Percentiles rank a stretch among this genome's conserved stretches.
Conservation (phyloP, 23 tunicate species). For the Aplidium turbinatum region DNA sequence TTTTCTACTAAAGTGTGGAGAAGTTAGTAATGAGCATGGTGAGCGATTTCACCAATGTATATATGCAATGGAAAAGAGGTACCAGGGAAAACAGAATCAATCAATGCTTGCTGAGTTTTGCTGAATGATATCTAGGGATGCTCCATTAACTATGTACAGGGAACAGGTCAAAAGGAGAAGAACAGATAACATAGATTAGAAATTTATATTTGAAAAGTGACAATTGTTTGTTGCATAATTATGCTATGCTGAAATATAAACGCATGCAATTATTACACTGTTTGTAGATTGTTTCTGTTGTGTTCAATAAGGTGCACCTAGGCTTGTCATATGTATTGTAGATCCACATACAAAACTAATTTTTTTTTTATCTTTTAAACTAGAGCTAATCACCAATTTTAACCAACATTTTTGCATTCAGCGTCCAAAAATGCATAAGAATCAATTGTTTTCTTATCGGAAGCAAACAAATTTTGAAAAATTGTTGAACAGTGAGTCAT, state of each 20-base stretch:
- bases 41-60: slow-evolving; percentile 19
- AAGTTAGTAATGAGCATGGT: slow-evolving; percentile 27
- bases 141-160: slow-evolving; percentile 17
- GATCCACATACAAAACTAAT: too few species aligned
- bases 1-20: slow-evolving; percentile 24
- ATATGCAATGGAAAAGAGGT: slow-evolving; percentile 25
- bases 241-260: slow-evolving; percentile 13
- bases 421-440: too few species aligned
- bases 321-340: too few species aligned
- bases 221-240: background rate
- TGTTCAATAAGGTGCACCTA: slow-evolving; percentile 5
- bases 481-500: too few species aligned
- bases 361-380: too few species aligned
- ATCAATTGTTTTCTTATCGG: too few species aligned
- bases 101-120: slow-evolving; percentile 33
- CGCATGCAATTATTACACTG: slow-evolving; percentile 26
- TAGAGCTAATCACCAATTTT: too few species aligned
- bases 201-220: slow-evolving; percentile 18
- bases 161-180: slow-evolving; percentile 15
- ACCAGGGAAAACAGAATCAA: slow-evolving; percentile 24
- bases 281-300: slow-evolving; percentile 13
- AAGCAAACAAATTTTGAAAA: too few species aligned
- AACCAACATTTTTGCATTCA: too few species aligned
- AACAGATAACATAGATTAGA: slow-evolving; percentile 22
- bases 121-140: slow-evolving; percentile 6